Base-by-base conservation (phyloP, 1,140 invertebrate genomes). In the Caerostris darwini region DNA sequence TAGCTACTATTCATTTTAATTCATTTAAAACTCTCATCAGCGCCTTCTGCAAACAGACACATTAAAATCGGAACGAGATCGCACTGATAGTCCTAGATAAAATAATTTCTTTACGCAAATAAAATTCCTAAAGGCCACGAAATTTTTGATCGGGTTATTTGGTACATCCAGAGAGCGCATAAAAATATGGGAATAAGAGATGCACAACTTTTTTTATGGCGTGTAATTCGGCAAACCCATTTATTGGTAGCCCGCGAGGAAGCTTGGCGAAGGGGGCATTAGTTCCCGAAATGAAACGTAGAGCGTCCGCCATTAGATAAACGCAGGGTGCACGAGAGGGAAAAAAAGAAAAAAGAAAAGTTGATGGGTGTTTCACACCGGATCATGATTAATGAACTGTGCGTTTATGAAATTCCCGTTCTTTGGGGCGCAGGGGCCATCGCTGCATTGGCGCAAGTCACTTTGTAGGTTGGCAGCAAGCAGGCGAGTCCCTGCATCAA, bases 321-420 rank as follows among this genome's bases (percentile, higher is more conserved):
- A 34, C 34, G 34, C 34, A 34, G 34, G 34, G 34, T 34, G 34
- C 34, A 34, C 34, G 34, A 53, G 50, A 50, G 64, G 7, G 53
- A 54, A 53, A n/a, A 69, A 64, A 58, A 61, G 10, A 61, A 19
- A n/a, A 56, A 81, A 54, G 59, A 19, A 87, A 64, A 81, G 64
- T 81, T 77, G 54, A 90, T 77, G 89, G 89, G 69, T 90, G 89
- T 90, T 90, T 90, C 89, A 81, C 57, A 50, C 10, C 56, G 64
- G 89, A 90, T 90, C 89, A 81, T 90, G 89, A 90, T 90, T 90
- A 90, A 90, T 90, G 89, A 90, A 82, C 54, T 90, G 89, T 90
- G 89, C 50, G 67, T 81, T 90, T 90, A 90, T 90, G 89, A 90
- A 90, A 90, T 90, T 90, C 69, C 34, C 53, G 14, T 58, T 71